Percentiles rank a stretch among this genome's conserved stretches.
Conservation (phyloP, 2,113 vertebrate genomes). For the Pomatostomus ruficeps region DNA sequence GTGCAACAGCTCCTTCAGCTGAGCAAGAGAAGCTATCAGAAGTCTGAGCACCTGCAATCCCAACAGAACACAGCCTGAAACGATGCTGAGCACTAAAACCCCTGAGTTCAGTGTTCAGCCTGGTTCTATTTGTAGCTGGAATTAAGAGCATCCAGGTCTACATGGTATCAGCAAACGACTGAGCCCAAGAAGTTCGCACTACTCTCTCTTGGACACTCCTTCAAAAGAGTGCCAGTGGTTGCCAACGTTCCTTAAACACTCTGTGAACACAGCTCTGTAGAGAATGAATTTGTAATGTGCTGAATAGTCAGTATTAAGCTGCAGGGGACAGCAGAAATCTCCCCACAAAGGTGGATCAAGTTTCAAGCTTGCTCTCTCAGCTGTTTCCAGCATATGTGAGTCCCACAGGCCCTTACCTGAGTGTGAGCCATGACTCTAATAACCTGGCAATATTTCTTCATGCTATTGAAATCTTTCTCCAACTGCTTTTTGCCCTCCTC, state of each 20-base stretch:
- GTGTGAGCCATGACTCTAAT: slow-evolving; percentile 93
- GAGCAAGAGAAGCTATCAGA: background rate
- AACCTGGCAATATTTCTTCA: slow-evolving; percentile 98
- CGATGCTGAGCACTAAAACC: rapidly evolving
- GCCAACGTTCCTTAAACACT: background rate
- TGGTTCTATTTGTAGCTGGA: background rate
- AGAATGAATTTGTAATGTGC: background rate
- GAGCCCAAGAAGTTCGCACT: background rate
- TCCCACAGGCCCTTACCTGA: slow-evolving; percentile 76
- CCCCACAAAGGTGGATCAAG: background rate
- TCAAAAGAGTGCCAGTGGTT: background rate
- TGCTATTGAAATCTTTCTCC: slow-evolving; percentile 93
- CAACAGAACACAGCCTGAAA: background rate
- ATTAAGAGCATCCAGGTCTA: background rate
- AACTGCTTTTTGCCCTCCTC: slow-evolving; percentile 97
- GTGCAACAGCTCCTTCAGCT: background rate
- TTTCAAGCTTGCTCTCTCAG: background rate
- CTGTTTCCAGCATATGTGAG: background rate
- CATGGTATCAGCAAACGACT: rapidly evolving
- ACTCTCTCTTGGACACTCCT: background rate
- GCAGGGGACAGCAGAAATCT: background rate
- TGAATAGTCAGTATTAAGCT: background rate
- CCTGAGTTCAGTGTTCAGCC: background rate
- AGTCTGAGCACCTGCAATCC: background rate
- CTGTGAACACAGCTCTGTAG: background rate